Evolutionary conservation across 2,113 vertebrate genomes (phyloP).

Genomic region (Brevimyrus niger): DNA sequence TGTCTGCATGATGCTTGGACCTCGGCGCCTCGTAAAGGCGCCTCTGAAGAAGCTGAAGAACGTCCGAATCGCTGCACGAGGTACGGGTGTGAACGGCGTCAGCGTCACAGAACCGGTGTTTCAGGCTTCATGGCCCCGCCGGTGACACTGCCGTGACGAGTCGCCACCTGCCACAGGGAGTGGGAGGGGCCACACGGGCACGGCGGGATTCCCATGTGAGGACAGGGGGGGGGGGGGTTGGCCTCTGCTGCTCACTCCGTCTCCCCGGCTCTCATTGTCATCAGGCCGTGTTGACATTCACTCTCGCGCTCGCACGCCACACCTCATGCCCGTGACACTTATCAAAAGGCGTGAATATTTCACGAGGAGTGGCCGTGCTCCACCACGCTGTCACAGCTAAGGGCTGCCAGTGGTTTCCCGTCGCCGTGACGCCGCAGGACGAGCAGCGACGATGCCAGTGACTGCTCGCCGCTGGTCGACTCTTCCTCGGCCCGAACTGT

Average conservation of each 20-base stretch:
- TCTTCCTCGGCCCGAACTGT: background rate
- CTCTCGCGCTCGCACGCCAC: background rate
- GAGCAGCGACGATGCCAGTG: no score
- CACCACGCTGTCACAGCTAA: background rate
- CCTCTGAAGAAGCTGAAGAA: background rate
- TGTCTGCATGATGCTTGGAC: background rate
- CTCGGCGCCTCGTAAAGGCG: background rate
- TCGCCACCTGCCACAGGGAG: background rate
- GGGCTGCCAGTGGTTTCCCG: background rate
- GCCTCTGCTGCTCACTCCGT: background rate
- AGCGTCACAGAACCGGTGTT: background rate
- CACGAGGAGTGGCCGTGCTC: background rate
- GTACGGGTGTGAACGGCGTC: background rate
- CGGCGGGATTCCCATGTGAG: background rate
- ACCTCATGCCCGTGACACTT: background rate
- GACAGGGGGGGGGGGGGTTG: background rate
- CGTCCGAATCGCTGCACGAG: background rate
- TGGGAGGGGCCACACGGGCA: background rate
- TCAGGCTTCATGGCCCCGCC: background rate
- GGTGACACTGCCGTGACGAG: background rate
- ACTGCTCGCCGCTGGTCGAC: background rate
- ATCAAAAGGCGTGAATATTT: background rate
- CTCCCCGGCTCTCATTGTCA: background rate
- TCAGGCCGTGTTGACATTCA: background rate
- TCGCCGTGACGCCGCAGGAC: background rate